Evolutionary conservation across 2,797 vertebrate species (phyloP).

Genomic region (Hippocampus kuda): DNA sequence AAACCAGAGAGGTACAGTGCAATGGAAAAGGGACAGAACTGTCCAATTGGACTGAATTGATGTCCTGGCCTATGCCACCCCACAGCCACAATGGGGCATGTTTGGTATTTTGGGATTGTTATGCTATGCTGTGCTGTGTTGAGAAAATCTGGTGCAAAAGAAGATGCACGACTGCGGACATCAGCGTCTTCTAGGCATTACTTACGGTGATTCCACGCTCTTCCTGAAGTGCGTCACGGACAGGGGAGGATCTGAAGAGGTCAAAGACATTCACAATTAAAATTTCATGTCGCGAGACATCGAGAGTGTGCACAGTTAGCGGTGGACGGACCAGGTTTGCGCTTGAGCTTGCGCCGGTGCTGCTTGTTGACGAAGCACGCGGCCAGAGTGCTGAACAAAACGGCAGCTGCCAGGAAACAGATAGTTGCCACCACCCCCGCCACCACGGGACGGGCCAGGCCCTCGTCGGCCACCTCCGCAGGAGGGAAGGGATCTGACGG

Average conservation of each 20-base stretch:
- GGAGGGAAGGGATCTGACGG: conserved; percentile 84
- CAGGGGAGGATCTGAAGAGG: conserved; percentile 86
- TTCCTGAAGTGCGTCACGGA: conserved; percentile 99
- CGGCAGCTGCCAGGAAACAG: conserved; percentile 94
- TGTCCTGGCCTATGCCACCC: too few relatives aligned
- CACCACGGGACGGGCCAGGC: conserved; percentile 90
- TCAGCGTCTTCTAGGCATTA: conserved; percentile 47
- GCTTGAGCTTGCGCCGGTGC: conserved; percentile 94
- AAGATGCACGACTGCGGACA: conserved; percentile 30
- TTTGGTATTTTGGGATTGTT: background rate
- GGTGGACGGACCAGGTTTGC: conserved; percentile 84
- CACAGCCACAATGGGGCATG: background rate
- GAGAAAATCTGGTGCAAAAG: background rate
- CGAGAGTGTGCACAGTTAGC: background rate
- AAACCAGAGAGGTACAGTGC: too few relatives aligned
- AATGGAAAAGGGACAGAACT: too few relatives aligned
- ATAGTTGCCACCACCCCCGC: conserved; percentile 97
- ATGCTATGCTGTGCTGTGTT: background rate
- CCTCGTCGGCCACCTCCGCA: conserved; percentile 87
- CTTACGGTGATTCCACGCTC: conserved; percentile 99
- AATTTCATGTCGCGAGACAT: conserved; percentile 10
- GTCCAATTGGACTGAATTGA: too few relatives aligned
- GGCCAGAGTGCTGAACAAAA: conserved; percentile 95
- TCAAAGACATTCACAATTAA: conserved; percentile 42
- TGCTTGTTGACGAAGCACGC: conserved; percentile 99